Evolutionary conservation across 2,797 vertebrate species (phyloP), one percentile per base, ranked within the genome.

Genomic region (Sphenopsis melanotis): DNA sequence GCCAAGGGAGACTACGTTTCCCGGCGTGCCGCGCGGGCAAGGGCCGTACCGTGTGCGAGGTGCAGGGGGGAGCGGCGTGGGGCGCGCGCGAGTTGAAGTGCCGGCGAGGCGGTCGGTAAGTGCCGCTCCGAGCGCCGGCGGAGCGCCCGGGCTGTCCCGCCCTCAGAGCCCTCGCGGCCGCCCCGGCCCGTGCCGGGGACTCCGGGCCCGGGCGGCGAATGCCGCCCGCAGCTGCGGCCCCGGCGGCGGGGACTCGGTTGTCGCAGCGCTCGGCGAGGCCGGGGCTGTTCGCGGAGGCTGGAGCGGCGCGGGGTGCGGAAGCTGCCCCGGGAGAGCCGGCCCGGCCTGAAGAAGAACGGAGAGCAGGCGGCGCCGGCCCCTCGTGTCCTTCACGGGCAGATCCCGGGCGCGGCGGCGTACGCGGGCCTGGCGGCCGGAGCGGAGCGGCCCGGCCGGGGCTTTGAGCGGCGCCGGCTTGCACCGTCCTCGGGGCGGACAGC

Each of bases 1-100:
- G 47, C 15, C 5, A 3, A 4, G 26, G 9, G 7, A 86, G 60
- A 98, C 98, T 97, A 97, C 98, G 90, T 78, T 49, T 97, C 96
- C 98, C 98, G 71, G 95, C 92, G 91, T 86, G 94, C 97, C 36
- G 9, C 49, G 92, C 91, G 89, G 29, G 24, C 13, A n/a, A 12
- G 61, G 84, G 23, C 70, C 29, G 46, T 49, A 89, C 93, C 83
- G 61, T 26, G 26, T 64, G 19, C 15, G 21, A 27, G 41, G 16
- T 15, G n/a, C 4, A n/a, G 59, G 12, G 70, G 81, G 68, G 32
- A 29, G n/a, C 34, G 9, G 53, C 55, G 55, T 42, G 9, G 37
- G 59, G 49, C 26, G 79, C 86, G 65, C 49, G 64, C 26, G 10
- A 30, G 76, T 84, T 89, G 83, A 82, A 66, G 66, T 12, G 60